Conservation (phyloP, 2,797 vertebrate genomes). For the Balearica regulorum region DNA sequence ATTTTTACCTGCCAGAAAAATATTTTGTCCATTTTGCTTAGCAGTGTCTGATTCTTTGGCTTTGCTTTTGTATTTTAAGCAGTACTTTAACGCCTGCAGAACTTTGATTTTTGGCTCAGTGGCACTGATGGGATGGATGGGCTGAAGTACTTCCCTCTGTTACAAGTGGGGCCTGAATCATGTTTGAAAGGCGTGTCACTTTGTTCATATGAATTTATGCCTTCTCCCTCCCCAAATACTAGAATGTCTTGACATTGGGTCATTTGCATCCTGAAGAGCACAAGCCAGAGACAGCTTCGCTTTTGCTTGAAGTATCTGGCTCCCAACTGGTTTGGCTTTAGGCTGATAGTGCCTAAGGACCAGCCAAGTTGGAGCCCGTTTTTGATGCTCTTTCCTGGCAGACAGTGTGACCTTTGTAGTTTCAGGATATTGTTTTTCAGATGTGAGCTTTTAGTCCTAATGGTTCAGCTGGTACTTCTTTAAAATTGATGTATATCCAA, state of each 20-base stretch:
- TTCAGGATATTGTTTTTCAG: slow-evolving; percentile 13
- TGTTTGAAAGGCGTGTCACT: background rate
- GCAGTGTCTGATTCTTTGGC: background rate
- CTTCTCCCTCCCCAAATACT: background rate
- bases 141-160: background rate
- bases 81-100: background rate
- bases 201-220: background rate
- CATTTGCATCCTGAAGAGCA: background rate
- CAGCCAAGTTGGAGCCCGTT: background rate
- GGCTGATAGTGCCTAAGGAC: background rate
- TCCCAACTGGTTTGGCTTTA: background rate
- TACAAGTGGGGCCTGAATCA: background rate
- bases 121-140: background rate
- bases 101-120: background rate
- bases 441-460: background rate
- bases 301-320: background rate
- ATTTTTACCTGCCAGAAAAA: background rate
- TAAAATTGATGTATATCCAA: background rate
- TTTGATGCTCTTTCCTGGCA: background rate
- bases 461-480: background rate
- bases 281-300: background rate
- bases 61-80: background rate
- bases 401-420: background rate
- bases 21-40: background rate
- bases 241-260: background rate